Percentiles rank a stretch among this genome's conserved stretches.
phyloP scores from a whole-genome alignment of 2,888 invertebrate genomes.

The Dugesia japonica region DNA sequence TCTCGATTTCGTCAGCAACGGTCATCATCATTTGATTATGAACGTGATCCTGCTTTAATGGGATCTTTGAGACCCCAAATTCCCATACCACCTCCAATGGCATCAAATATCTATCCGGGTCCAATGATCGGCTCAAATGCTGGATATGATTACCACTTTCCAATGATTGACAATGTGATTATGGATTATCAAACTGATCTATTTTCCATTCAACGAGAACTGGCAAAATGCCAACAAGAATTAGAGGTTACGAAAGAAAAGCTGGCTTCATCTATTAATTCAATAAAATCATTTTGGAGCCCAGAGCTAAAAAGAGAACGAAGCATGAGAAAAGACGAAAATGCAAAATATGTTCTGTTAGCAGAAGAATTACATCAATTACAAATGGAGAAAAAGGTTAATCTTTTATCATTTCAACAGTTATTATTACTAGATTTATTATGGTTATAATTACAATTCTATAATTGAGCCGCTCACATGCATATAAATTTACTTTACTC shows the following conservation, averaged over 20 bases:
- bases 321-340: conserved; percentile 84
- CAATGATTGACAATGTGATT: not conserved
- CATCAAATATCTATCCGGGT: conserved; percentile 28
- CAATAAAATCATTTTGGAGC: conserved; percentile 99
- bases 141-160: not conserved
- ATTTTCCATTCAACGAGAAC: conserved; percentile 77
- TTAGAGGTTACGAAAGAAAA: conserved; percentile 88
- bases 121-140: not conserved
- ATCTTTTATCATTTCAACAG: too few species aligned
- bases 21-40: not conserved
- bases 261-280: conserved; percentile 93
- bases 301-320: conserved; percentile 96
- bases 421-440: too few species aligned
- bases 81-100: conserved; percentile 20
- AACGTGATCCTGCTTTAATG: not conserved
- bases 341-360: conserved; percentile 62
- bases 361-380: conserved; percentile 35
- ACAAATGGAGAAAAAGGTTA: conserved; percentile 35
- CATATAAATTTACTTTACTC: too few species aligned
- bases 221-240: conserved; percentile 63
- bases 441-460: too few species aligned
- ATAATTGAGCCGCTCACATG: too few species aligned
- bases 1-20: not conserved
- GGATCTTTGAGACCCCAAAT: conserved; percentile 20
- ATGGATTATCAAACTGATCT: conserved; percentile 57